Evolutionary conservation across 64 coral and sea anemone genomes (phyloP).

Genomic region (Stichodactyla helianthus): DNA sequence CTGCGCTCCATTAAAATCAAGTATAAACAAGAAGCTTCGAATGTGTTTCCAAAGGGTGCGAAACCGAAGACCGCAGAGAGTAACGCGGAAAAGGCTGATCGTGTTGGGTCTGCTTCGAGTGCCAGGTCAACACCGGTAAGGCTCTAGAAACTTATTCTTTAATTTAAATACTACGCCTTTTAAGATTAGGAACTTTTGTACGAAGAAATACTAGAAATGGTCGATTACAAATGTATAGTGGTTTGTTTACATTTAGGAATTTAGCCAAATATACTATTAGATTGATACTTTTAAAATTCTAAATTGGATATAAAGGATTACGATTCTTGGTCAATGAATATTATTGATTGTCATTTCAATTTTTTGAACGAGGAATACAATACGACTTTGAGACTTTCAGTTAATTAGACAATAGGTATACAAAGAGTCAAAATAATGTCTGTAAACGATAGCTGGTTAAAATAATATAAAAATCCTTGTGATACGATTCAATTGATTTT

Average conservation of each 20-base stretch:
- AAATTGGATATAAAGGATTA: not conserved
- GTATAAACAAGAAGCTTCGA: slow-evolving; percentile 85
- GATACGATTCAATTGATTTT: no score
- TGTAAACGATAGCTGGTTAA: no score
- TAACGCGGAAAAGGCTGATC: not conserved
- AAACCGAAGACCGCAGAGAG: not conserved
- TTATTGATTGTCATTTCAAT: not conserved
- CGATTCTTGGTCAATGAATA: not conserved
- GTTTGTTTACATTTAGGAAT: not conserved
- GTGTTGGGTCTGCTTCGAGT: slow-evolving; percentile 29
- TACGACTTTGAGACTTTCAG: no score
- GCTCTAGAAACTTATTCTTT: not conserved
- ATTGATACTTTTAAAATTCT: not conserved
- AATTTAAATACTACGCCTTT: not conserved
- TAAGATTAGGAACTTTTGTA: not conserved
- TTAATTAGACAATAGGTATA: no score
- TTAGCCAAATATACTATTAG: not conserved
- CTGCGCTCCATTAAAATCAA: slow-evolving; percentile 91
- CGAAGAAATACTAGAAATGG: not conserved
- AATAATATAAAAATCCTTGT: no score
- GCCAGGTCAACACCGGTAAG: not conserved
- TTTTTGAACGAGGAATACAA: not conserved
- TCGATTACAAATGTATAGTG: not conserved
- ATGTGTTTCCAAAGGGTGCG: slow-evolving; percentile 64
- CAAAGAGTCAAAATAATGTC: no score